These are phyloP conservation scores for Apotomis turbidana DNA, from an alignment of 2,888 invertebrate genomes.

Conservation along the genomic window DNA sequence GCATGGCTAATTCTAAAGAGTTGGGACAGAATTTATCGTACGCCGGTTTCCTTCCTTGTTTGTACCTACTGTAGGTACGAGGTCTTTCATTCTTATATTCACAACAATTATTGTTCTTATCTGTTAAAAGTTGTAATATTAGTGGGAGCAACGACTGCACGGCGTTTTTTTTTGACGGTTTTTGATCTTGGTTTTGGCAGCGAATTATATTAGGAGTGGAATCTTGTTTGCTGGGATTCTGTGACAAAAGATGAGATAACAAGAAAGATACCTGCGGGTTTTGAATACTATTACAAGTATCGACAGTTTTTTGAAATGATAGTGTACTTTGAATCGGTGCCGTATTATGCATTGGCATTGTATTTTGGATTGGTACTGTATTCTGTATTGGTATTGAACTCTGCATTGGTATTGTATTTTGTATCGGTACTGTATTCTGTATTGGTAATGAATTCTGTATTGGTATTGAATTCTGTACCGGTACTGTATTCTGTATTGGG, in stretches of 20 bases:
- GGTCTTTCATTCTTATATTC: slow-evolving; percentile 18
- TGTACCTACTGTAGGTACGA: slow-evolving; percentile 10
- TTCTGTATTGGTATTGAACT: not conserved
- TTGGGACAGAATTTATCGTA: not conserved
- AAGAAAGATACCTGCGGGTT: slow-evolving; percentile 11
- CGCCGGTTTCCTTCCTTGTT: slow-evolving; percentile 1
- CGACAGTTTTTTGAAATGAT: slow-evolving; percentile 3
- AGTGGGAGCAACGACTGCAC: slow-evolving; percentile 67
- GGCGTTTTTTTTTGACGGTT: slow-evolving; percentile 51
- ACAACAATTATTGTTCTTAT: slow-evolving; percentile 58
- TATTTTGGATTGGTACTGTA: not conserved
- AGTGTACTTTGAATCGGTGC: slow-evolving; percentile 5
- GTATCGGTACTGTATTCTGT: slow-evolving; percentile 4
- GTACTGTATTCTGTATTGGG: not conserved
- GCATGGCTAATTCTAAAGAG: slow-evolving; percentile 1
- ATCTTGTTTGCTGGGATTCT: slow-evolving; percentile 17
- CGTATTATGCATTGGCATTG: not conserved
- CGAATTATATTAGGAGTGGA: not conserved
- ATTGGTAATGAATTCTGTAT: slow-evolving; percentile 1
- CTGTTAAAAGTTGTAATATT: slow-evolving; percentile 67
- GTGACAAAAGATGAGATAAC: slow-evolving; percentile 27
- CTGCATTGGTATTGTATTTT: slow-evolving; percentile 6
- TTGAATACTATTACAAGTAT: slow-evolving; percentile 14
- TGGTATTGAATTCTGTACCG: not conserved
- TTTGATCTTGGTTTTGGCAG: slow-evolving; percentile 19